These are phyloP conservation scores for Spicauda simplicius DNA, from an alignment of 2,888 invertebrate species.

Conservation along the genomic window DNA sequence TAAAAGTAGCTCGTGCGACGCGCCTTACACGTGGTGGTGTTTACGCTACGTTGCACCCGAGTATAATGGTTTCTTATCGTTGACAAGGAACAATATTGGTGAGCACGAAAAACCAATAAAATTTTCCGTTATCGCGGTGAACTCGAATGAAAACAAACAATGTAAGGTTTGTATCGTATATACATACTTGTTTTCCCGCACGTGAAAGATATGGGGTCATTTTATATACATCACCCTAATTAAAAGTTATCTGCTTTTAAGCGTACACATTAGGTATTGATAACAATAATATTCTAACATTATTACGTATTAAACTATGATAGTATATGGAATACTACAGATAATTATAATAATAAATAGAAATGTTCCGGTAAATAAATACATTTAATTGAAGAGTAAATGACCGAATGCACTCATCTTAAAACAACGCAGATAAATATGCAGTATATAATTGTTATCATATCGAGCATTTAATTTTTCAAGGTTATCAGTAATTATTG, in stretches of 20 bases:
- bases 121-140: conserved; percentile 66
- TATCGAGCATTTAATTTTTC: not conserved
- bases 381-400: conserved; percentile 21
- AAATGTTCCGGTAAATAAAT: conserved; percentile 16
- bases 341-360: conserved; percentile 3
- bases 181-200: conserved; percentile 48
- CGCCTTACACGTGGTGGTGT: conserved; percentile 47
- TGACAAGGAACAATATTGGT: conserved; percentile 63
- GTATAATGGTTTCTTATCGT: conserved; percentile 64
- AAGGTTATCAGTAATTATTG: not conserved
- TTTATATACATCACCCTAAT: not conserved
- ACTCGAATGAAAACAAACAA: conserved; percentile 60
- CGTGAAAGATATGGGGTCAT: conserved; percentile 49
- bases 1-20: conserved; percentile 41
- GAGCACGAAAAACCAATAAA: conserved; percentile 71
- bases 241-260: not conserved
- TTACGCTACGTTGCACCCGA: conserved; percentile 54
- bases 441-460: conserved; percentile 1
- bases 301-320: conserved; percentile 16
- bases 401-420: conserved; percentile 27
- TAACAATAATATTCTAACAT: conserved; percentile 16
- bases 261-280: not conserved
- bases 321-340: conserved; percentile 15
- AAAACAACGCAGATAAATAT: not conserved
- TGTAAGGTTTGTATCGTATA: conserved; percentile 52